Conservation (phyloP, 2,888 invertebrate species). For the Trachelus iudaicus region DNA sequence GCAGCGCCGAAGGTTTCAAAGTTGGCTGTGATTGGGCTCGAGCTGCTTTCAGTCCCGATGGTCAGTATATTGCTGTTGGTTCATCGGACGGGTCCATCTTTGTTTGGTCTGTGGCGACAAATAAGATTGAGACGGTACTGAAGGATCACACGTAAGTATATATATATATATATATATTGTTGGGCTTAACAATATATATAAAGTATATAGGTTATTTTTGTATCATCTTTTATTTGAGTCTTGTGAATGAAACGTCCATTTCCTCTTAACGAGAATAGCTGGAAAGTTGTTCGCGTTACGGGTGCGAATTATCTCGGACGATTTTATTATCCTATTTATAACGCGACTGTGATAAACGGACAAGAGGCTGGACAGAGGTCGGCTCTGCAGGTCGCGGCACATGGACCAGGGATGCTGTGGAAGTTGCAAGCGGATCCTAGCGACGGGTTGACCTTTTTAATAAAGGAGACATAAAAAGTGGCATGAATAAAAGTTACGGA, state of each 20-base stretch:
- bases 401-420: background rate
- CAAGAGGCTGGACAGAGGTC: background rate
- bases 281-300: background rate
- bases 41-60: constrained; percentile 92
- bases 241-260: background rate
- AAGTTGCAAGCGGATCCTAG: background rate
- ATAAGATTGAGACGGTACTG: constrained; percentile 80
- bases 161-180: background rate
- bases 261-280: background rate
- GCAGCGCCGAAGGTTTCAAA: constrained; percentile 94
- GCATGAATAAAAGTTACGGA: constrained; percentile 11
- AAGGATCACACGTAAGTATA: constrained; percentile 84
- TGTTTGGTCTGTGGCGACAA: constrained; percentile 88
- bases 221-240: background rate
- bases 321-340: background rate
- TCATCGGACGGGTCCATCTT: constrained; percentile 91
- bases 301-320: background rate
- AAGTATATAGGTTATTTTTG: background rate
- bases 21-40: constrained; percentile 95
- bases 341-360: background rate
- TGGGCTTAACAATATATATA: background rate
- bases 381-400: background rate
- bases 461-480: constrained; percentile 18
- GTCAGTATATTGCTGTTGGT: constrained; percentile 89
- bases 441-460: constrained; percentile 14